Evolutionary conservation across 2,888 invertebrate genomes (phyloP).

Genomic region (Laothoe populi): DNA sequence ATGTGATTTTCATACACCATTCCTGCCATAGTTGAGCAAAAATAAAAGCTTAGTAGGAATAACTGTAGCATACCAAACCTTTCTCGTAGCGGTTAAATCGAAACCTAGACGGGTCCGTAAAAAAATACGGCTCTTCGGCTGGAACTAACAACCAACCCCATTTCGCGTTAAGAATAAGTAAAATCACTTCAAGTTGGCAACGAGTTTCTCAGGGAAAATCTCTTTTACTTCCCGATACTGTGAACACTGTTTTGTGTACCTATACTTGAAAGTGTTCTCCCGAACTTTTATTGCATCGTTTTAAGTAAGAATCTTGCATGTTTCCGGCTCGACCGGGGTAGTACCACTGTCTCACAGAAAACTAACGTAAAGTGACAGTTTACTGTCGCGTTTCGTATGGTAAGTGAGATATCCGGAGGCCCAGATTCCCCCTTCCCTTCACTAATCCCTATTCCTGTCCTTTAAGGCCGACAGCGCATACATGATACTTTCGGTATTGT

Average conservation of each 20-base stretch:
- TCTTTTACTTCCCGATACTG: conserved; percentile 30
- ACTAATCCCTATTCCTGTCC: too few species aligned
- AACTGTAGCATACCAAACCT: not conserved
- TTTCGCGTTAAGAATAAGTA: conserved; percentile 32
- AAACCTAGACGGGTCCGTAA: not conserved
- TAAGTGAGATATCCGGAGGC: too few species aligned
- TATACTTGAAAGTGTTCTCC: conserved; percentile 8
- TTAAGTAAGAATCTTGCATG: not conserved
- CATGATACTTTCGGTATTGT: too few species aligned
- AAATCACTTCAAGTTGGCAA: conserved; percentile 38
- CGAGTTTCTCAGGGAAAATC: conserved; percentile 31
- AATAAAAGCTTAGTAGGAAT: not conserved
- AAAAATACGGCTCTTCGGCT: not conserved
- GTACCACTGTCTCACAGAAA: too few species aligned
- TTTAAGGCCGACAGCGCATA: too few species aligned
- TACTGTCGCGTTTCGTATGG: too few species aligned
- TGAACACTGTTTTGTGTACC: conserved; percentile 30
- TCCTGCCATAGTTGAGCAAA: not conserved
- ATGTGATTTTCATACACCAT: too few species aligned
- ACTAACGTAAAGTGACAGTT: too few species aligned
- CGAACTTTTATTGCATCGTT: not conserved
- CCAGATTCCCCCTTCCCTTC: too few species aligned
- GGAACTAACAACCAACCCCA: conserved; percentile 22
- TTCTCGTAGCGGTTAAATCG: not conserved
- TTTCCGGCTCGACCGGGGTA: not conserved